Percentiles rank a stretch among this genome's conserved stretches.
Evolutionary conservation across 2,113 vertebrate genomes (phyloP).

Genomic region (Hippopotamus amphibius): DNA sequence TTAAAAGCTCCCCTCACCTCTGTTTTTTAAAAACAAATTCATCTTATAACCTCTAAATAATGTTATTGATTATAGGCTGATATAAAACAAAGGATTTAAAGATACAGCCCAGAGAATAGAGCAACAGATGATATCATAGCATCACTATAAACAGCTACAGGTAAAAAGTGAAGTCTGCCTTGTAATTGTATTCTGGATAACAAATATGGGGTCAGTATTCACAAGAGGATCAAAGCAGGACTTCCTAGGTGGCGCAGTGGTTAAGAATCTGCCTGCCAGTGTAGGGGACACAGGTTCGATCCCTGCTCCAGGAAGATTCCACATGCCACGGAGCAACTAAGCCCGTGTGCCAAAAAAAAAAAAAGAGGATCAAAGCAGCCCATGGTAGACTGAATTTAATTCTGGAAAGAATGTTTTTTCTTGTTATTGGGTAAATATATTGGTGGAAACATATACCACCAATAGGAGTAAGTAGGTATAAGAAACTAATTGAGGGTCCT

Average conservation of each 20-base stretch:
- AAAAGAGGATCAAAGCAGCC: background rate
- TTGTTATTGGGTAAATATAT: background rate
- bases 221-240: background rate
- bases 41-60: background rate
- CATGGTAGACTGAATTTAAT: background rate
- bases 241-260: too few species aligned
- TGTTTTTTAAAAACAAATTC: background rate
- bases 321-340: too few species aligned
- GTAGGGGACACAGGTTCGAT: too few species aligned
- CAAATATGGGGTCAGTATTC: background rate
- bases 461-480: background rate
- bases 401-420: conserved; percentile 13
- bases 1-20: background rate
- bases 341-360: too few species aligned
- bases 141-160: background rate
- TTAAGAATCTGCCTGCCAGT: too few species aligned
- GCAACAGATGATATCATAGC: background rate
- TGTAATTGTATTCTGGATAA: conserved; percentile 16
- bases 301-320: too few species aligned
- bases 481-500: background rate
- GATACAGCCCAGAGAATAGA: background rate
- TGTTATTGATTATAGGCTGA: background rate
- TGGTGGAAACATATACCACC: background rate
- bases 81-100: conserved; percentile 1
- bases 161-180: background rate